phyloP scores from a whole-genome alignment of 1,140 invertebrate species.

The Ceratitis capitata region DNA sequence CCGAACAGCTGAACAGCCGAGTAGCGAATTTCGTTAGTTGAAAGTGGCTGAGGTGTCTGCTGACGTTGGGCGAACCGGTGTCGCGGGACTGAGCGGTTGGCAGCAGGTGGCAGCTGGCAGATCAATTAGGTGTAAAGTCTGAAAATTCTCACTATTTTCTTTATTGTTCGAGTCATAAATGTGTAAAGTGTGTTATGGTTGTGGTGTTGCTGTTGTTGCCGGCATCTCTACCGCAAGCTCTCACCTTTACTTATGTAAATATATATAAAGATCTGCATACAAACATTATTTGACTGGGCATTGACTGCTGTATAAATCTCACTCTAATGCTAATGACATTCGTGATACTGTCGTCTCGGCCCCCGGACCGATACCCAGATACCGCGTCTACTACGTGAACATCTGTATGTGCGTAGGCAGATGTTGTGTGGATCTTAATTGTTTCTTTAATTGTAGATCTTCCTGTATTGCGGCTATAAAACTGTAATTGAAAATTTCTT shows the following conservation, averaged over 20 bases:
- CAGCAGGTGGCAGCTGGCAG: constrained; percentile 24
- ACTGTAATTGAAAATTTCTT: no score
- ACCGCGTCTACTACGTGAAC: background rate
- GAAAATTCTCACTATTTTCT: constrained; percentile 32
- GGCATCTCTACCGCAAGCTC: background rate
- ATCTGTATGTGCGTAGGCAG: background rate
- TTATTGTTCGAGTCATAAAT: constrained; percentile 6
- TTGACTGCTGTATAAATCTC: constrained; percentile 25
- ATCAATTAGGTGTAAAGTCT: constrained; percentile 38
- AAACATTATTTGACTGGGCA: background rate
- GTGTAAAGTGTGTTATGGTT: constrained; percentile 31
- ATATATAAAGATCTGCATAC: background rate
- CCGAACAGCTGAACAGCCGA: background rate
- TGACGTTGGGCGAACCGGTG: background rate
- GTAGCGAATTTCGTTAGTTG: background rate
- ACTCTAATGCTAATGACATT: background rate
- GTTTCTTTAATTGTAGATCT: background rate
- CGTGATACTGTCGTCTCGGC: background rate
- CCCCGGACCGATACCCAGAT: no score
- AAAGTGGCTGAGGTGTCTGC: background rate
- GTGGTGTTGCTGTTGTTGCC: background rate
- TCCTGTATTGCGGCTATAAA: no score
- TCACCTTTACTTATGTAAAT: background rate
- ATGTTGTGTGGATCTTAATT: background rate
- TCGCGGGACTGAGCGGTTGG: background rate